Evolutionary conservation across 2,888 invertebrate species (phyloP).

Genomic region (Drosophila lacicola): DNA sequence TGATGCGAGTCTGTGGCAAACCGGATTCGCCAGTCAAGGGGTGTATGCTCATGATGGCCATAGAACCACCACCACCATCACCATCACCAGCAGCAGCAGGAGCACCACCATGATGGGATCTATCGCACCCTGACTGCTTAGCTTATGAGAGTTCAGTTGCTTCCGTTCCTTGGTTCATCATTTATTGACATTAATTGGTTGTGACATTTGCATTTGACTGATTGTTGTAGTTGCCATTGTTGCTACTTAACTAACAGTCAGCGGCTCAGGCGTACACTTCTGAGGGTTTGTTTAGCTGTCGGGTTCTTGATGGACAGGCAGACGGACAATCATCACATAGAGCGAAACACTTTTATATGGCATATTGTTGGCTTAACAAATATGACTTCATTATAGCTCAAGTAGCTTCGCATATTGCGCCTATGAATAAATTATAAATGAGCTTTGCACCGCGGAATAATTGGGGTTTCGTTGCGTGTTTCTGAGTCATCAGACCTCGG

Average conservation of each 20-base stretch:
- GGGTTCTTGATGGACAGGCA: constrained; percentile 2
- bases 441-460: constrained; percentile 57
- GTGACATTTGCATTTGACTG: constrained; percentile 83
- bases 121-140: constrained; percentile 8
- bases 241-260: constrained; percentile 60
- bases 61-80: constrained; percentile 39
- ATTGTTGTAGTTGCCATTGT: constrained; percentile 81
- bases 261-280: constrained; percentile 3
- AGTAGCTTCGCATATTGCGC: constrained; percentile 48
- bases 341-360: constrained; percentile 44
- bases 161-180: constrained; percentile 62
- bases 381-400: constrained; percentile 74
- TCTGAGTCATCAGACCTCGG: constrained; percentile 58
- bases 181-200: constrained; percentile 83
- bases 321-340: constrained; percentile 5
- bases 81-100: constrained; percentile 7
- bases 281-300: constrained; percentile 39
- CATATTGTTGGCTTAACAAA: constrained; percentile 63
- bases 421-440: constrained; percentile 71
- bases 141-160: constrained; percentile 30
- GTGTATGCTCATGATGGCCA: constrained; percentile 40
- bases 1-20: constrained; percentile 39
- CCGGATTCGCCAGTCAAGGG: constrained; percentile 62
- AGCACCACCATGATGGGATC: constrained; percentile 29
- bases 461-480: constrained; percentile 63